Evolutionary conservation across 2,797 vertebrate genomes (phyloP).

Genomic region (Paguma larvata): DNA sequence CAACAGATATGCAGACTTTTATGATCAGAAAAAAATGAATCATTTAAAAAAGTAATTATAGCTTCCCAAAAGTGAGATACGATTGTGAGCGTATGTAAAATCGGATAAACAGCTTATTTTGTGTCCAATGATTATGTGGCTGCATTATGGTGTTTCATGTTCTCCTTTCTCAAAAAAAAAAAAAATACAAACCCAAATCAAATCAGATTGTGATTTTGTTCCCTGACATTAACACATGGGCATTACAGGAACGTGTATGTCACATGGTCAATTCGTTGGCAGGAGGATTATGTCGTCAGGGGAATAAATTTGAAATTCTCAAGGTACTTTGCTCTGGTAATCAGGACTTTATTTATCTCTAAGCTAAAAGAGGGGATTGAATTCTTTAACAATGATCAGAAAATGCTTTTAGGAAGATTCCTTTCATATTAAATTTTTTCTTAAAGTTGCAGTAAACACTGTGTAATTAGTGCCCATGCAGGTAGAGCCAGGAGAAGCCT

Average conservation of each 20-base stretch:
- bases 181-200: conserved; percentile 69
- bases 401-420: conserved; percentile 89
- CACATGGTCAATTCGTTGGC: conserved; percentile 82
- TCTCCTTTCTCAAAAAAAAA: conserved; percentile 69
- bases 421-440: conserved; percentile 82
- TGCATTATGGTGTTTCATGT: conserved; percentile 86
- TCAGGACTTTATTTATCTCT: conserved; percentile 87
- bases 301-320: conserved; percentile 87
- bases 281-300: conserved; percentile 87
- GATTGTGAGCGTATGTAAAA: conserved; percentile 76
- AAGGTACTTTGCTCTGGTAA: conserved; percentile 85
- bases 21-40: conserved; percentile 27
- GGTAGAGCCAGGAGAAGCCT: conserved; percentile 47
- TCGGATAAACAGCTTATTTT: conserved; percentile 86
- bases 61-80: conserved; percentile 83
- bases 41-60: conserved; percentile 73
- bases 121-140: conserved; percentile 84
- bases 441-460: conserved; percentile 81
- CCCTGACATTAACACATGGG: conserved; percentile 85
- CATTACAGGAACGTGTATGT: conserved; percentile 83
- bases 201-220: conserved; percentile 86
- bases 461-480: conserved; percentile 30
- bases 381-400: conserved; percentile 85
- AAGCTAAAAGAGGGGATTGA: conserved; percentile 88
- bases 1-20: not conserved